Conservation (phyloP, 1,140 invertebrate genomes). For the Dreissena rostriformis region DNA sequence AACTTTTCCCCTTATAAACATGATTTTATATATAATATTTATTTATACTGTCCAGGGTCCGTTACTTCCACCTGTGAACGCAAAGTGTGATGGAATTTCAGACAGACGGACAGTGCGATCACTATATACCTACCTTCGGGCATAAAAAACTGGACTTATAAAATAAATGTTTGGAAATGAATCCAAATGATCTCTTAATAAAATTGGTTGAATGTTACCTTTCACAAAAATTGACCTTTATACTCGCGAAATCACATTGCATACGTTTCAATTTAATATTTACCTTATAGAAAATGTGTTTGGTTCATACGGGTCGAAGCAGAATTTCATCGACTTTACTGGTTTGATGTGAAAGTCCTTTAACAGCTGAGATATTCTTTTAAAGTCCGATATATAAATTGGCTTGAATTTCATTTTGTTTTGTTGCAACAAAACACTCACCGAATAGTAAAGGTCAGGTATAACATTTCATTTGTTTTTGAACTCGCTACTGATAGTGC, state of each 20-base stretch:
- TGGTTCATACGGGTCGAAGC: constrained; percentile 34
- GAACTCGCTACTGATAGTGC: too few species aligned
- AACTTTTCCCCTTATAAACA: too few species aligned
- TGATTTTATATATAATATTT: too few species aligned
- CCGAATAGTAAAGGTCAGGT: too few species aligned
- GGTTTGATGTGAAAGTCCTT: constrained; percentile 25
- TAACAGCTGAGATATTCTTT: neutral
- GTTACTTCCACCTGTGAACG: too few species aligned
- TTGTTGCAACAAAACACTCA: too few species aligned
- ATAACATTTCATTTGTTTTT: too few species aligned
- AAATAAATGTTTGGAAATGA: neutral
- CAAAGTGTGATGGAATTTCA: too few species aligned
- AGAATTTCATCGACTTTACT: constrained; percentile 24
- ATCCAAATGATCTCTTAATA: neutral
- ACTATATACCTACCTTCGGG: too few species aligned
- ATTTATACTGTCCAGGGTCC: too few species aligned
- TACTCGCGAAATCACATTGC: constrained; percentile 44
- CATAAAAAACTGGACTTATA: neutral
- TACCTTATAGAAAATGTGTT: constrained; percentile 39
- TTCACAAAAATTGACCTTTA: neutral
- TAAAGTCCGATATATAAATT: constrained; percentile 20
- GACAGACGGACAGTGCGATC: too few species aligned
- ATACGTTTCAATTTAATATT: neutral
- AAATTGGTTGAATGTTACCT: neutral
- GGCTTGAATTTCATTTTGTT: constrained; percentile 16